Evolutionary conservation across 2,888 invertebrate species (phyloP).

Genomic region (Agrochola litura): DNA sequence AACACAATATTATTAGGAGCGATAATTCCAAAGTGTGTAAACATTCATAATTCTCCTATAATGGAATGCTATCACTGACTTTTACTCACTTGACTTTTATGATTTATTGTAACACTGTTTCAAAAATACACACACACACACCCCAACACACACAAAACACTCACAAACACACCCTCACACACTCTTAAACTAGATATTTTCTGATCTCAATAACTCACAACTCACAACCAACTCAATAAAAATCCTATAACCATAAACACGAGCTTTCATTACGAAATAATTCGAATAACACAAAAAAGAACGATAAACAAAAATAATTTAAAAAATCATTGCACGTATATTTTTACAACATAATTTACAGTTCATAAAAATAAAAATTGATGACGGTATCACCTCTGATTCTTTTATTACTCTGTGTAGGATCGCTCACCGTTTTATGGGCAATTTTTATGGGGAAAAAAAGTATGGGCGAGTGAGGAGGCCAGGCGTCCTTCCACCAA

Average conservation of each 20-base stretch:
- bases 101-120: too few species aligned
- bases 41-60: background rate
- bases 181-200: background rate
- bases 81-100: too few species aligned
- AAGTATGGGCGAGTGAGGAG: conserved; percentile 66
- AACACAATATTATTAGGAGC: background rate
- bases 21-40: background rate
- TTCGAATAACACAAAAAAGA: conserved; percentile 13
- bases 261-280: conserved; percentile 40
- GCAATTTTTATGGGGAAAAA: conserved; percentile 80
- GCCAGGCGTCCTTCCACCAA: conserved; percentile 75
- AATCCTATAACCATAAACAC: conserved; percentile 47
- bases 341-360: conserved; percentile 56
- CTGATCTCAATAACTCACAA: conserved; percentile 15
- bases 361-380: conserved; percentile 47
- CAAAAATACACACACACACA: too few species aligned
- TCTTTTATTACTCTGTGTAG: conserved; percentile 69
- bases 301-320: background rate
- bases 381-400: conserved; percentile 45
- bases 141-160: too few species aligned
- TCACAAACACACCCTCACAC: too few species aligned
- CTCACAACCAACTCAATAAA: conserved; percentile 44
- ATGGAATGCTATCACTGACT: background rate
- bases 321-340: conserved; percentile 34
- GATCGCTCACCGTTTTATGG: conserved; percentile 70